These are phyloP conservation scores for Sesamia inferens DNA, from an alignment of 2,888 invertebrate genomes.

Conservation along the genomic window DNA sequence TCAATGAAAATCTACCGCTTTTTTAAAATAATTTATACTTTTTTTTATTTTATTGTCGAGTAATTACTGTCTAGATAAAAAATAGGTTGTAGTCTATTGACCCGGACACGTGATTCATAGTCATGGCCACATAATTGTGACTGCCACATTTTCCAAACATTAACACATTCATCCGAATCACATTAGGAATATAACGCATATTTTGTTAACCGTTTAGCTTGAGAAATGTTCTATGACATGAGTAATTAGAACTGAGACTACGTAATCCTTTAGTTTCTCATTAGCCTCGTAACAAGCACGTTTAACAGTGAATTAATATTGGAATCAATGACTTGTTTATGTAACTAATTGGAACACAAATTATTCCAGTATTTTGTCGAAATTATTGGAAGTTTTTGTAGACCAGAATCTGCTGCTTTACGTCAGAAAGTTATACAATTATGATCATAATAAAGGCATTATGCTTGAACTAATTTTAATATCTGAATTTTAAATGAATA, in stretches of 20 bases:
- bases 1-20: constrained; percentile 15
- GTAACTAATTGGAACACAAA: constrained; percentile 35
- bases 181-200: constrained; percentile 3
- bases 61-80: constrained; percentile 26
- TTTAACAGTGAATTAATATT: constrained; percentile 46
- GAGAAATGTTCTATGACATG: constrained; percentile 25
- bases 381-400: constrained; percentile 34
- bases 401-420: constrained; percentile 13
- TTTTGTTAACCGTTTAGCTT: not conserved
- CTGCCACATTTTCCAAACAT: constrained; percentile 31
- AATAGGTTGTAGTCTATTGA: constrained; percentile 53
- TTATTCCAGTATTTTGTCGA: constrained; percentile 32
- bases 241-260: constrained; percentile 30
- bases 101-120: constrained; percentile 50
- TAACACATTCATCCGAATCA: constrained; percentile 8
- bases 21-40: not conserved
- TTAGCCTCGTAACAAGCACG: constrained; percentile 51
- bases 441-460: constrained; percentile 27
- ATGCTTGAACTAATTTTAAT: not conserved
- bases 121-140: constrained; percentile 34
- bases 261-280: constrained; percentile 42
- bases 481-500: not conserved
- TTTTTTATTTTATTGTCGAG: constrained; percentile 5
- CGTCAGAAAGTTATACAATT: constrained; percentile 31
- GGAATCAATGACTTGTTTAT: constrained; percentile 30